These are phyloP conservation scores for Pipistrellus pipistrellus DNA, from an alignment of 2,797 vertebrate genomes.

Conservation along the genomic window DNA sequence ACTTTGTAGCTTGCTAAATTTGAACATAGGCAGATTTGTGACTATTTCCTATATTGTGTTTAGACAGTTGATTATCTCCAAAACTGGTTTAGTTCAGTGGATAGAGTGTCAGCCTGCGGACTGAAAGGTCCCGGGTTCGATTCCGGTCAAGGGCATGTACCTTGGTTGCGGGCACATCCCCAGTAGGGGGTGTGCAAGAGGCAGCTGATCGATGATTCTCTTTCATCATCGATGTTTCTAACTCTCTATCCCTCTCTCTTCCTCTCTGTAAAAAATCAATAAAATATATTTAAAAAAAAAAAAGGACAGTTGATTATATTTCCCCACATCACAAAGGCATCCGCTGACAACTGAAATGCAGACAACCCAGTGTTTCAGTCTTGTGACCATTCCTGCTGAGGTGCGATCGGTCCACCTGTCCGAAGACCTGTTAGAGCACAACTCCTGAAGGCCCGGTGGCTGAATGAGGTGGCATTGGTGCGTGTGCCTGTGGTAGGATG, in stretches of 20 bases:
- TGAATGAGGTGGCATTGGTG: accelerated
- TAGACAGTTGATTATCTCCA: not conserved
- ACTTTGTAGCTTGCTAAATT: not conserved
- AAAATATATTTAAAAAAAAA: no score
- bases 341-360: not conserved
- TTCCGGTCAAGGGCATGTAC: no score
- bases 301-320: not conserved
- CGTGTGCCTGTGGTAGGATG: accelerated
- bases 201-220: no score
- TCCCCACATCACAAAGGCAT: not conserved
- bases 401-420: accelerated
- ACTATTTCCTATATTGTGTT: not conserved
- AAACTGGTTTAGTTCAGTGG: no score
- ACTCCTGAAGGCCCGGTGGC: accelerated
- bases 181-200: no score
- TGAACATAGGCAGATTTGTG: not conserved
- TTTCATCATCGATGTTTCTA: no score
- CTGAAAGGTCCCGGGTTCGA: no score
- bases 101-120: no score
- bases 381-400: not conserved
- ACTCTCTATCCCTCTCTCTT: no score
- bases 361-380: not conserved
- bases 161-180: no score
- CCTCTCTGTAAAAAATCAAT: no score
- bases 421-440: not conserved